These are phyloP conservation scores for Limosa lapponica DNA, from an alignment of 2,797 vertebrate genomes.

Conservation along the genomic window DNA sequence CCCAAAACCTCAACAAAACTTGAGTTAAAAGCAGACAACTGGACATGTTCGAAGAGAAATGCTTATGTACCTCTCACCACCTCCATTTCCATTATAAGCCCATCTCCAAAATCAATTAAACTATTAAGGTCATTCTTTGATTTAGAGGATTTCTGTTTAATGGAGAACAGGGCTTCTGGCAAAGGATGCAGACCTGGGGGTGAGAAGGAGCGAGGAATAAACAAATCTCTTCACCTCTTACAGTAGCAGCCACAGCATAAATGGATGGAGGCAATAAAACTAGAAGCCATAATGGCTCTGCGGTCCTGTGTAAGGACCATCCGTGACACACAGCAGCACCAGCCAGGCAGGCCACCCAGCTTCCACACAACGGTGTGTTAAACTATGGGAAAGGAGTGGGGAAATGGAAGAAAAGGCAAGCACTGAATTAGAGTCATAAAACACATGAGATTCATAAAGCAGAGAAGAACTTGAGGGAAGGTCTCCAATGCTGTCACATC, in stretches of 20 bases:
- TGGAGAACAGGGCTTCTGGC: not conserved
- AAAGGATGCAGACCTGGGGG: not conserved
- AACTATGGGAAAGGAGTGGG: not conserved
- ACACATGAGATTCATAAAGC: not conserved
- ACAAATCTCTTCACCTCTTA: not conserved
- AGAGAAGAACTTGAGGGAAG: not conserved
- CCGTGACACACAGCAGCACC: not conserved
- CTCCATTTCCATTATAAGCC: not conserved
- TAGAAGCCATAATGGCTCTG: not conserved
- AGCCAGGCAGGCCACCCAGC: not conserved
- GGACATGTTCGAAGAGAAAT: constrained; percentile 6
- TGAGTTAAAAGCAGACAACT: not conserved
- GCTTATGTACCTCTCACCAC: not conserved
- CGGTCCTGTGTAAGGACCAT: not conserved
- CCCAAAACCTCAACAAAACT: not conserved
- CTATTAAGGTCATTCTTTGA: not conserved
- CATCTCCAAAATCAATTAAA: not conserved
- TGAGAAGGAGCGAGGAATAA: not conserved
- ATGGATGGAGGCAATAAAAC: not conserved
- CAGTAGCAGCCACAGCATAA: not conserved
- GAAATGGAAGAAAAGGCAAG: not conserved
- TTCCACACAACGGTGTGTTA: not conserved
- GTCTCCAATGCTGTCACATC: not conserved
- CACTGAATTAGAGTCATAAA: not conserved
- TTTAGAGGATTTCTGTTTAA: not conserved